Evolutionary conservation across 2,113 vertebrate genomes (phyloP).

Genomic region (Anoura caudifer): DNA sequence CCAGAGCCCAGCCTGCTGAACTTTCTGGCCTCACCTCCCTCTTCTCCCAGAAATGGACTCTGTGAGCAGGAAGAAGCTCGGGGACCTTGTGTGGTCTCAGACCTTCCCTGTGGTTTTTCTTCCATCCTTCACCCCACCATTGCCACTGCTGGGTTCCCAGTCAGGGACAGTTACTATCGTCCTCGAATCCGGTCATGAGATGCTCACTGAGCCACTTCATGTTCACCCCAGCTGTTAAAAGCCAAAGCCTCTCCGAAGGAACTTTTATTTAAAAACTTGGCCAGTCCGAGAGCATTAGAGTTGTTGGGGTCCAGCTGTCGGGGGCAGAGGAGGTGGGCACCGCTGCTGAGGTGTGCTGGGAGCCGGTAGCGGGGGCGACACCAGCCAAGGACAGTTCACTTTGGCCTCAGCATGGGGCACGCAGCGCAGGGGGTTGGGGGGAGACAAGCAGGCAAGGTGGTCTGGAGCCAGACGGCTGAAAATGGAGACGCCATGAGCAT

Average conservation of each 20-base stretch:
- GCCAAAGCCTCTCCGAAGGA: neutral
- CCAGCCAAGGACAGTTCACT: neutral
- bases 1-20: neutral
- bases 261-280: neutral
- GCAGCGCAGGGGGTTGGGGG: fast-evolving
- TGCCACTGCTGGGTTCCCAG: neutral
- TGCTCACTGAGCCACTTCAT: neutral
- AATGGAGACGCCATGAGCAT: neutral
- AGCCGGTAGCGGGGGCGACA: neutral
- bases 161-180: too few species aligned
- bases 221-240: neutral
- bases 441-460: neutral
- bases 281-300: neutral
- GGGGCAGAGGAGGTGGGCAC: neutral
- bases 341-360: neutral
- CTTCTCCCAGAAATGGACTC: neutral
- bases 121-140: neutral
- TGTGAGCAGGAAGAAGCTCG: neutral
- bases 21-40: neutral
- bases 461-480: neutral
- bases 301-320: neutral
- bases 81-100: neutral
- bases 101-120: neutral
- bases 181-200: neutral
- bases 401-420: neutral